phyloP scores from a whole-genome alignment of 2,888 invertebrate genomes.

The Girardia tigrina region DNA sequence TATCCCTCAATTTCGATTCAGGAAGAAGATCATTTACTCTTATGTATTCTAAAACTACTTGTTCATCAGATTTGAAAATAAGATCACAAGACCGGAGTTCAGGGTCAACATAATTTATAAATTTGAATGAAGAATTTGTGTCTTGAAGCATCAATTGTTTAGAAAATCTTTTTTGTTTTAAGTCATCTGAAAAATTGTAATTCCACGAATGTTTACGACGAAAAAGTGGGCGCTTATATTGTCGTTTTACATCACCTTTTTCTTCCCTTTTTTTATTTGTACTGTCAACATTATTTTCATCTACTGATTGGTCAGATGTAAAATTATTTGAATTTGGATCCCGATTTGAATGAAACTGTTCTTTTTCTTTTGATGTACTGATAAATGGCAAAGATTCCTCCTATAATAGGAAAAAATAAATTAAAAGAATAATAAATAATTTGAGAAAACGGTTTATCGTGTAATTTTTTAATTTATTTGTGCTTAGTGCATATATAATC shows the following conservation, averaged over 20 bases:
- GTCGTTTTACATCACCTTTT: neutral
- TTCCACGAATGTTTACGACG: neutral
- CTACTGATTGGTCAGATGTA: neutral
- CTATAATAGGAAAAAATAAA: too few relatives aligned
- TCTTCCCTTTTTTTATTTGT: neutral
- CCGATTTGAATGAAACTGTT: too few relatives aligned
- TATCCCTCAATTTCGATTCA: neutral
- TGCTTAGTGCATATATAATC: too few relatives aligned
- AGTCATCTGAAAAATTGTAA: neutral
- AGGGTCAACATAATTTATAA: neutral
- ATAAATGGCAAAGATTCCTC: too few relatives aligned
- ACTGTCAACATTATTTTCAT: neutral
- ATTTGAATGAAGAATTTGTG: neutral
- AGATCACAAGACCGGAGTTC: conserved; percentile 10
- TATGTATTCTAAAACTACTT: neutral
- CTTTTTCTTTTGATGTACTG: too few relatives aligned
- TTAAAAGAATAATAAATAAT: too few relatives aligned
- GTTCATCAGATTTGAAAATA: neutral
- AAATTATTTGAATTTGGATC: too few relatives aligned
- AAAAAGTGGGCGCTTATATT: neutral
- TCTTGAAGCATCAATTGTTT: neutral
- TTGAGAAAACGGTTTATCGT: too few relatives aligned
- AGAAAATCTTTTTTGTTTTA: conserved; percentile 4
- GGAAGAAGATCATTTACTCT: neutral
- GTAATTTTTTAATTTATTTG: too few relatives aligned